These are phyloP conservation scores for human DNA, from an alignment of 2,113 vertebrate species.

Conservation along the genomic window DNA sequence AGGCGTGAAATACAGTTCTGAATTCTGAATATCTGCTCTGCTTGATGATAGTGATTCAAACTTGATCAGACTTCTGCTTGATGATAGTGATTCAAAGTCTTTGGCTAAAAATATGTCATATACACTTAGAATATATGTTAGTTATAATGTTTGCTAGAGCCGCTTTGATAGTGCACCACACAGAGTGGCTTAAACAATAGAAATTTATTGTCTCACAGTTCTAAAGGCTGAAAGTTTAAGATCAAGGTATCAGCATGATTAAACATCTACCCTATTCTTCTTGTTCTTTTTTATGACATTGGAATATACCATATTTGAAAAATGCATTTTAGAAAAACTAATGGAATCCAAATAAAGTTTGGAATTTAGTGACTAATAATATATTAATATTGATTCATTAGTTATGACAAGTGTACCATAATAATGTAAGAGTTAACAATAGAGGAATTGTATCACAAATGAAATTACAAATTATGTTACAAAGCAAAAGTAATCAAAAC, in stretches of 20 bases:
- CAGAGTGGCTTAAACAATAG: neutral
- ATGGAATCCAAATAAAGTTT: neutral
- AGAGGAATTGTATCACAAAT: neutral
- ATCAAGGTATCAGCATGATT: neutral
- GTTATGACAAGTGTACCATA: neutral
- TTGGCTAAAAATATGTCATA: neutral
- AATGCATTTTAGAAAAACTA: neutral
- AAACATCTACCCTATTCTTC: neutral
- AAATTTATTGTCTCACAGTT: neutral
- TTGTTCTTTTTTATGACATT: neutral
- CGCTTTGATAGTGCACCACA: neutral
- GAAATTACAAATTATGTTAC: neutral
- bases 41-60: neutral
- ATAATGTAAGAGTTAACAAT: neutral
- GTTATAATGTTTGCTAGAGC: neutral
- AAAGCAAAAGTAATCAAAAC: neutral
- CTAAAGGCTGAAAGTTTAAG: neutral
- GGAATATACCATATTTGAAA: neutral
- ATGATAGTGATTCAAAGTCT: neutral
- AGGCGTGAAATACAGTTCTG: neutral
- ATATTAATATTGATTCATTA: neutral
- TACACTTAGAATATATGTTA: neutral
- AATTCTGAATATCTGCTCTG: neutral
- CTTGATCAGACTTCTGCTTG: neutral
- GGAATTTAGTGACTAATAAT: neutral